Conservation (phyloP, 2,888 invertebrate genomes). For the Lampropteryx suffumata region DNA sequence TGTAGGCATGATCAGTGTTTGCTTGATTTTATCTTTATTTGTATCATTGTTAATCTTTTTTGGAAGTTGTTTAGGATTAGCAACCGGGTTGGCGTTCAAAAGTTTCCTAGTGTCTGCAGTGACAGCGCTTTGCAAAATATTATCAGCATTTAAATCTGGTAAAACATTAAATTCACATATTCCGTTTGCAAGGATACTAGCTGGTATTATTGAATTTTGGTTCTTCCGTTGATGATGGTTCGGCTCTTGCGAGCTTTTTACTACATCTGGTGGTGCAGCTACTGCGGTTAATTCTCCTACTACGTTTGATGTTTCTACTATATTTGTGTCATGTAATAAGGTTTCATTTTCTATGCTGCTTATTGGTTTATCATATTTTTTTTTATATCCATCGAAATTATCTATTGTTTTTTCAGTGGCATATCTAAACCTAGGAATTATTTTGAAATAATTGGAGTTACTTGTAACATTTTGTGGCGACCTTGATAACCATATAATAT, state of each 20-base stretch:
- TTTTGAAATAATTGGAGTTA: constrained; percentile 49
- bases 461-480: constrained; percentile 28
- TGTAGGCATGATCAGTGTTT: background rate
- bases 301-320: background rate
- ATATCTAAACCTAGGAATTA: constrained; percentile 51
- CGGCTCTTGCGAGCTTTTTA: background rate
- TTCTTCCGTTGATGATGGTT: background rate
- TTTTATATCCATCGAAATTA: constrained; percentile 42
- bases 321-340: background rate
- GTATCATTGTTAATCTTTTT: constrained; percentile 38
- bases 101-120: constrained; percentile 35
- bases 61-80: constrained; percentile 68
- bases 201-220: background rate
- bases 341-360: background rate
- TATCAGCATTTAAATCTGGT: background rate
- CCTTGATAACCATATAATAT: constrained; percentile 55
- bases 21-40: constrained; percentile 15
- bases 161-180: background rate
- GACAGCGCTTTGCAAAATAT: background rate
- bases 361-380: constrained; percentile 14
- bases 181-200: background rate
- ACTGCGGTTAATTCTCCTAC: background rate
- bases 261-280: background rate
- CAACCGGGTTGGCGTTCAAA: constrained; percentile 57
- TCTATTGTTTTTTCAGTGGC: constrained; percentile 23